Conservation (phyloP, 2,113 vertebrate genomes). For the Blennius ocellaris region DNA sequence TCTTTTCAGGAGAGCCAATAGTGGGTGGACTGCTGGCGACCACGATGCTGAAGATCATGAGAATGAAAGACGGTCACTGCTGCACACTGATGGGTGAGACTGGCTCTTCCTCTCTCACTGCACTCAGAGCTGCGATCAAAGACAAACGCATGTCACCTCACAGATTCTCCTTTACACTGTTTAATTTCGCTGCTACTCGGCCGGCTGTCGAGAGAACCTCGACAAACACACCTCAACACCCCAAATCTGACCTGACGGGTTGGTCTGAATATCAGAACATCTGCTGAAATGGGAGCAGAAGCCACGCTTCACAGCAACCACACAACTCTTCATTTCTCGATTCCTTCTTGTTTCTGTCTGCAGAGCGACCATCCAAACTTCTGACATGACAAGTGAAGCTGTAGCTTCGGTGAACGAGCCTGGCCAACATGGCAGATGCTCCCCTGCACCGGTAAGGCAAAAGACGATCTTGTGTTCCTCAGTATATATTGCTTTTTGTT, state of each 20-base stretch:
- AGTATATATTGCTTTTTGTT: neutral
- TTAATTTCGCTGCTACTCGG: conserved; percentile 24
- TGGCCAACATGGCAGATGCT: neutral
- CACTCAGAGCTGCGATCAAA: conserved; percentile 7
- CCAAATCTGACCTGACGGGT: neutral
- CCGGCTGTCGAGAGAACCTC: conserved; percentile 34
- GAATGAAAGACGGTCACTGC: conserved; percentile 20
- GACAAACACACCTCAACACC: conserved; percentile 1
- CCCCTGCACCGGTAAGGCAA: conserved; percentile 32
- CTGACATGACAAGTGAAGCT: conserved; percentile 16
- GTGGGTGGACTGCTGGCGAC: too few relatives aligned
- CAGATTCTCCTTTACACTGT: conserved; percentile 8
- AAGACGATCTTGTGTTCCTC: neutral
- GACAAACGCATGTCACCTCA: conserved; percentile 10
- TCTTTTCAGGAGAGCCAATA: neutral
- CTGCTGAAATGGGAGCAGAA: conserved; percentile 18
- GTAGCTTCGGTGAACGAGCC: conserved; percentile 22
- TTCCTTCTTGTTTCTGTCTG: conserved; percentile 47
- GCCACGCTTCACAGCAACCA: conserved; percentile 11
- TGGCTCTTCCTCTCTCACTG: neutral
- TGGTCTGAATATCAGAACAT: conserved; percentile 26
- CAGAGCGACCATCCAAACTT: conserved; percentile 18
- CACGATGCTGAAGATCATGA: neutral
- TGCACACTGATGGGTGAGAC: conserved; percentile 32
- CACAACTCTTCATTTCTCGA: conserved; percentile 21